Conservation (phyloP, 2,113 vertebrate genomes). For the Nothobranchius kuhntae region DNA sequence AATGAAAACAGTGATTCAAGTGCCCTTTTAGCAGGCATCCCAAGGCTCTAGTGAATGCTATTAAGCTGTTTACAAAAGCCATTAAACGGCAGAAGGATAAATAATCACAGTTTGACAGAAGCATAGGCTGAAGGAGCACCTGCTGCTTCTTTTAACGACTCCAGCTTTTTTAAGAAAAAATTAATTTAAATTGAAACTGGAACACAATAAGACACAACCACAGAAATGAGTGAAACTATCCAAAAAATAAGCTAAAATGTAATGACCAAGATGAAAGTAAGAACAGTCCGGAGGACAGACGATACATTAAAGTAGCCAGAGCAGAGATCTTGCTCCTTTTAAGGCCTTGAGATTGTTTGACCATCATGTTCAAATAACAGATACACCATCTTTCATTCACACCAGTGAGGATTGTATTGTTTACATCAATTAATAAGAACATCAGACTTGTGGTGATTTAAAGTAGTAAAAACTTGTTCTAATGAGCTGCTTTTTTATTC, state of each 20-base stretch:
- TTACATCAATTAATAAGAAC: too few species aligned
- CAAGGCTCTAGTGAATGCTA: slow-evolving; percentile 56
- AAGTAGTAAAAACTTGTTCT: too few species aligned
- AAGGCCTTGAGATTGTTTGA: too few species aligned
- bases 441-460: too few species aligned
- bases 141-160: slow-evolving; percentile 44
- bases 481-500: too few species aligned
- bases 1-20: slow-evolving; percentile 56
- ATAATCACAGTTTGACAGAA: slow-evolving; percentile 60
- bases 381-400: too few species aligned
- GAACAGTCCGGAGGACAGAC: too few species aligned
- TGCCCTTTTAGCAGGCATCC: slow-evolving; percentile 50
- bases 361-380: neutral
- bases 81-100: slow-evolving; percentile 61
- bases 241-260: too few species aligned
- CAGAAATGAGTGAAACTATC: slow-evolving; percentile 6
- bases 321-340: too few species aligned
- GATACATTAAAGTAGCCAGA: too few species aligned
- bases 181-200: slow-evolving; percentile 37
- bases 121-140: slow-evolving; percentile 41
- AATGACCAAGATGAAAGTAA: too few species aligned
- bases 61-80: slow-evolving; percentile 63
- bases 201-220: slow-evolving; percentile 12
- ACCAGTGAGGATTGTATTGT: too few species aligned
- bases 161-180: slow-evolving; percentile 35